A percentile compares a stretch with the other conserved stretches of the same genome.
Conservation (phyloP, 2,113 vertebrate species). For the Atherinomorus stipes region DNA sequence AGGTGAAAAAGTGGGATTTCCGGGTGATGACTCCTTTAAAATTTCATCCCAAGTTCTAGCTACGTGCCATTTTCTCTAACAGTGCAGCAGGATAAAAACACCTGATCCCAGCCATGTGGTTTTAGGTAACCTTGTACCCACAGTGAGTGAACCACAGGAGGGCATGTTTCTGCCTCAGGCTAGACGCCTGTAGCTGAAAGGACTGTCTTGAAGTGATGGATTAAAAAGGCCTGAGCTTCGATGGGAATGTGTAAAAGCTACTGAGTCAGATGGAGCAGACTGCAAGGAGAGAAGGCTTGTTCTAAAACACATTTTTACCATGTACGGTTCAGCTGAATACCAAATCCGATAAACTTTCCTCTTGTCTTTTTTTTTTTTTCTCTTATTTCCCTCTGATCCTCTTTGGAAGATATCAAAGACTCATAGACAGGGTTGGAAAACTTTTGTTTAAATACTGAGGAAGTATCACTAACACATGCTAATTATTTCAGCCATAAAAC, state of each 20-base stretch:
- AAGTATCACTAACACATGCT: background rate
- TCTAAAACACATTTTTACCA: background rate
- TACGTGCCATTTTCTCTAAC: background rate
- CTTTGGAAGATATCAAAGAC: too few species aligned
- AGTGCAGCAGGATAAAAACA: conserved; percentile 32
- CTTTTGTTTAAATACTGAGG: background rate
- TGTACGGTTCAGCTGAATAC: conserved; percentile 5
- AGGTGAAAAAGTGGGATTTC: too few species aligned
- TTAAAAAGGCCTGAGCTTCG: conserved; percentile 38
- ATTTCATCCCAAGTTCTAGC: background rate
- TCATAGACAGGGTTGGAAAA: too few species aligned
- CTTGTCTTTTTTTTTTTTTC: too few species aligned
- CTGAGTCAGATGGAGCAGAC: conserved; percentile 24
- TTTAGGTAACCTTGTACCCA: conserved; percentile 52
- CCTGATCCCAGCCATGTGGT: conserved; percentile 36
- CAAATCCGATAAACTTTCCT: background rate
- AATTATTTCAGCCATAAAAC: background rate
- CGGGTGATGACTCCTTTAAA: too few species aligned
- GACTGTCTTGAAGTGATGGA: conserved; percentile 55
- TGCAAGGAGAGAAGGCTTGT: background rate
- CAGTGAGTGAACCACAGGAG: conserved; percentile 48
- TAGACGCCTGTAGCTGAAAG: conserved; percentile 58
- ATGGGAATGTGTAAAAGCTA: conserved; percentile 32
- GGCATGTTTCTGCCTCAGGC: conserved; percentile 66
- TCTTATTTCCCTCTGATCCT: background rate